Conservation (phyloP, 2,797 vertebrate species). For the Oophaga sylvatica region DNA sequence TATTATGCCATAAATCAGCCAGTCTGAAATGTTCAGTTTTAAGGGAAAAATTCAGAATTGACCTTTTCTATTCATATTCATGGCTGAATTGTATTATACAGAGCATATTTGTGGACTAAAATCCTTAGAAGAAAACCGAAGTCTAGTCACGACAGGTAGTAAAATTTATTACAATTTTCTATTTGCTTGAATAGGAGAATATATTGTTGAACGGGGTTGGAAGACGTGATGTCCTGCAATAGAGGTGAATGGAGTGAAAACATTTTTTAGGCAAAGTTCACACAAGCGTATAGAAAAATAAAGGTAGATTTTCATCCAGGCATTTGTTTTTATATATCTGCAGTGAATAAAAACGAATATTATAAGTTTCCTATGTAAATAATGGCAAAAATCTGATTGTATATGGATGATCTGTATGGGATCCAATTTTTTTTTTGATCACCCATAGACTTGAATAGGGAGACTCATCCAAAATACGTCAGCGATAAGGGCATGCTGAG, state of each 20-base stretch:
- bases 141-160: background rate
- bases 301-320: no score
- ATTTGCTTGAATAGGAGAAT: background rate
- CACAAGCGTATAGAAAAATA: no score
- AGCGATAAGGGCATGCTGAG: no score
- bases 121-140: background rate
- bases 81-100: background rate
- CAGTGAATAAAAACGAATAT: no score
- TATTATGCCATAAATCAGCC: background rate
- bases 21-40: background rate
- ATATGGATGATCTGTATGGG: no score
- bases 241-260: background rate
- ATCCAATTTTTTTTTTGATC: no score
- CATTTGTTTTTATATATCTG: no score
- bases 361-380: no score
- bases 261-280: background rate
- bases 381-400: no score
- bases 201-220: background rate
- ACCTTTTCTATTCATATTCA: background rate
- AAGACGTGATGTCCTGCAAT: background rate
- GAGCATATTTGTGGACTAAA: background rate
- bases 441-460: no score
- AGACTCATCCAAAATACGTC: no score
- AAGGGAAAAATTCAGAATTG: background rate
- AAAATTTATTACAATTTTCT: background rate